These are phyloP conservation scores for Pachyramphus minor DNA, from an alignment of 2,113 vertebrate species.

Conservation along the genomic window DNA sequence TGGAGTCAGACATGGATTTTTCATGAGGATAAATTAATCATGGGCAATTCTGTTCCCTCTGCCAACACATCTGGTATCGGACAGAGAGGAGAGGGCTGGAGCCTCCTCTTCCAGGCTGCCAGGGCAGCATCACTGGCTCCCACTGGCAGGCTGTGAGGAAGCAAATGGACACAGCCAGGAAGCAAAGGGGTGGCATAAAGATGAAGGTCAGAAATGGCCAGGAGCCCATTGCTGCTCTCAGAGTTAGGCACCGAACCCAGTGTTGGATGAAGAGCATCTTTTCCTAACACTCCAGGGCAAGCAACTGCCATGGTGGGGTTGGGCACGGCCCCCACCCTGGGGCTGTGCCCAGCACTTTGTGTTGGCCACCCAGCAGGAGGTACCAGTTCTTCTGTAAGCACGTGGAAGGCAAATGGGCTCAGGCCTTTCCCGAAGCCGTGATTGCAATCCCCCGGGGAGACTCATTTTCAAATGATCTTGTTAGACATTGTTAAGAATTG, in stretches of 20 bases:
- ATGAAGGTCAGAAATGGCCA: background rate
- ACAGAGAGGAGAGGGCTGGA: background rate
- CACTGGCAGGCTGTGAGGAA: accelerated
- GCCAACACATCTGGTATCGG: background rate
- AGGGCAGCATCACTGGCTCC: accelerated
- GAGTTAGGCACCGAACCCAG: accelerated
- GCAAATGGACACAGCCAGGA: background rate
- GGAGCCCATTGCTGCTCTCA: background rate
- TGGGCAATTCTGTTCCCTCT: background rate
- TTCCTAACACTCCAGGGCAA: accelerated
- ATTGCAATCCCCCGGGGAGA: slow-evolving; percentile 38
- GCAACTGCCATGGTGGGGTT: background rate
- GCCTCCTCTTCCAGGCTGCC: background rate
- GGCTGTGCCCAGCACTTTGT: accelerated
- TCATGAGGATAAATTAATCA: slow-evolving; percentile 20
- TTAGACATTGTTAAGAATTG: slow-evolving; percentile 66
- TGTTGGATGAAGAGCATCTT: accelerated
- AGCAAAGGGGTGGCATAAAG: background rate
- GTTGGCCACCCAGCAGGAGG: accelerated
- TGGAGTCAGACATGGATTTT: background rate
- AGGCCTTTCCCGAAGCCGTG: background rate
- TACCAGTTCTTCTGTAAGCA: background rate
- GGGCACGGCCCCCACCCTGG: accelerated
- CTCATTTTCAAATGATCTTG: slow-evolving; percentile 67
- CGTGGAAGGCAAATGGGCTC: background rate